A percentile compares a stretch with the other conserved stretches of the same genome.
Evolutionary conservation across 1,140 invertebrate species (phyloP).

Genomic region (Pectinophora gossypiella): DNA sequence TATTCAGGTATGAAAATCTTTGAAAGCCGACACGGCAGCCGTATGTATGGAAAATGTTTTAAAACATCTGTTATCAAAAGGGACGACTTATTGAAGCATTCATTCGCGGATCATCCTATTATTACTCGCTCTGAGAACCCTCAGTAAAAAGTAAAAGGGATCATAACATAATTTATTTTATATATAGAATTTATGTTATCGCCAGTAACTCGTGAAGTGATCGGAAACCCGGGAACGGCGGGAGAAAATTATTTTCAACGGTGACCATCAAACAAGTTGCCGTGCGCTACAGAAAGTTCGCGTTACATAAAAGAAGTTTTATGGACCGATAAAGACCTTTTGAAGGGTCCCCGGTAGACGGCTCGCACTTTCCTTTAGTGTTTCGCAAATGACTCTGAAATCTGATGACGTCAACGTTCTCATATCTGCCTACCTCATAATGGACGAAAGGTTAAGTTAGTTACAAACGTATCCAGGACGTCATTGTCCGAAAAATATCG

Average conservation of each 20-base stretch:
- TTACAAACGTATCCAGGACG: too few species aligned
- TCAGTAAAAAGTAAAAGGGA: conserved; percentile 57
- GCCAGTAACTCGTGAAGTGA: conserved; percentile 44
- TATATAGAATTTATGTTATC: conserved; percentile 55
- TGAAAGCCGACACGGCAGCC: too few species aligned
- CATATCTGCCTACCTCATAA: too few species aligned
- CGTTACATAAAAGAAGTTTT: conserved; percentile 64
- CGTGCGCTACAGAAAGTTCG: conserved; percentile 49
- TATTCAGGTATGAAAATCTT: too few species aligned
- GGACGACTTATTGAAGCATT: conserved; percentile 55
- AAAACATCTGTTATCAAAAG: conserved; percentile 30
- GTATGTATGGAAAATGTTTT: too few species aligned
- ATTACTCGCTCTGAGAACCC: conserved; percentile 45
- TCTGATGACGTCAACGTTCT: conserved; percentile 3
- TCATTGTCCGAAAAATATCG: too few species aligned
- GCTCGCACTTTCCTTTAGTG: conserved; percentile 27
- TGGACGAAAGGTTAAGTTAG: too few species aligned
- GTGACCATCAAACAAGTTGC: conserved; percentile 58
- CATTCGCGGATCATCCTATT: conserved; percentile 59
- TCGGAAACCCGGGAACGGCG: conserved; percentile 41
- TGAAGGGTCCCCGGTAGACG: conserved; percentile 44
- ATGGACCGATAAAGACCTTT: conserved; percentile 63
- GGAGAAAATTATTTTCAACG: conserved; percentile 58
- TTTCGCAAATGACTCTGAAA: conserved; percentile 35
- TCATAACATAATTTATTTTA: conserved; percentile 66